Base-by-base conservation (phyloP, 2,113 vertebrate species). In the Rissa tridactyla region DNA sequence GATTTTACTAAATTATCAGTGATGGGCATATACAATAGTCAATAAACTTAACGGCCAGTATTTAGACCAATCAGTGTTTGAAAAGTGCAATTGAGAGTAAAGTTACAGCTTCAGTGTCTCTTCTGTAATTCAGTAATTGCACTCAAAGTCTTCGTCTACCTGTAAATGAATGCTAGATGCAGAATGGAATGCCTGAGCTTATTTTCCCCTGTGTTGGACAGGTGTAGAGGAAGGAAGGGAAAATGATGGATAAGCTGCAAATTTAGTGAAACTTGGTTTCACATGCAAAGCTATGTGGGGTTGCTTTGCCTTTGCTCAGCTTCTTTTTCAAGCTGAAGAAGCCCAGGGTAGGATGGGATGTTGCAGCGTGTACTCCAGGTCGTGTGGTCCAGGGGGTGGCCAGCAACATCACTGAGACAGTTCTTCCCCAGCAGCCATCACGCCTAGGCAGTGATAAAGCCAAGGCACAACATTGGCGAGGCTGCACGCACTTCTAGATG, bases 401-500 rank as follows among this genome's bases (percentile, higher is more conserved):
- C 71, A n/a, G 32, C 65, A 85, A 40, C 40, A 42, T 1, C 34
- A 23, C 26, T 0, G 1, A 76, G 29, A 4, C 61, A 20, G 19
- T 2, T 42, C 15, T 55, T 66, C 25, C 19, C 15, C 26, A 20
- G 25, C 27, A 52, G 3, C 34, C 32, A 55, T 1, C 0, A 0
- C 7, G 22, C 22, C 65, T 20, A 27, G 54, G 26, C 26, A 38
- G 30, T 0, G 4, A 13, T 1, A 3, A 49, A 83, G 30, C 26
- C 1, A 1, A 38, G 22, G 26, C 46, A 12, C 5, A 4, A 1
- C 1, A 3, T 7, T 40, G 13, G 42, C 0, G 1, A 34, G 71
- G n/a, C 36, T 65, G 27, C 13, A 13, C 22, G 3, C 8, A 1
- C 20, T 69, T 61, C 15, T n/a, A 3, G 26, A 29, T 32, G 6